phyloP scores from a whole-genome alignment of 2,888 invertebrate species.

The Teleogryllus oceanicus region DNA sequence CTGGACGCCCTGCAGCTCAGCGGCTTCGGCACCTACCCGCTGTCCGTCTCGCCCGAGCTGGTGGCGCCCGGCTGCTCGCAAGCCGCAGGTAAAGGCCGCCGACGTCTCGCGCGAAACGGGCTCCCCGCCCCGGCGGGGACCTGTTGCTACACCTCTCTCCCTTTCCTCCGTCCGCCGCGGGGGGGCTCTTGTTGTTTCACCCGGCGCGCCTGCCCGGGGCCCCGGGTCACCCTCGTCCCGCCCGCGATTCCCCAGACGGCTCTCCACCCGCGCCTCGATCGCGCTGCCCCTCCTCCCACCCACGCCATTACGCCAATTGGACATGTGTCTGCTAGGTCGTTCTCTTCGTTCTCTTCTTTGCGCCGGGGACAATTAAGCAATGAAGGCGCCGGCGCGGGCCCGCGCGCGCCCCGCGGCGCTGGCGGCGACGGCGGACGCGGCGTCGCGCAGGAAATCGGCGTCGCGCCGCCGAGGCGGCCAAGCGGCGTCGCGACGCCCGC shows the following conservation, averaged over 20 bases:
- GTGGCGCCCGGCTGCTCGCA: conserved; percentile 2
- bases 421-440: too few relatives aligned
- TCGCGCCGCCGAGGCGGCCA: too few relatives aligned
- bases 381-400: neutral
- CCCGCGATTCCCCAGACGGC: too few relatives aligned
- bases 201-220: too few relatives aligned
- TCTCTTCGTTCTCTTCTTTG: neutral
- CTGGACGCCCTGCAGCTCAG: neutral
- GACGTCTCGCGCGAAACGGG: neutral
- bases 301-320: neutral
- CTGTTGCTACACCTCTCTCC: neutral
- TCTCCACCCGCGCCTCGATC: too few relatives aligned
- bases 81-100: neutral
- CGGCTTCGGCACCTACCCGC: neutral
- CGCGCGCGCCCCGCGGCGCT: too few relatives aligned
- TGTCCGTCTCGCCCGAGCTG: neutral
- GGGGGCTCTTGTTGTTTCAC: too few relatives aligned
- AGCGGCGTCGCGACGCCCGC: too few relatives aligned
- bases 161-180: neutral
- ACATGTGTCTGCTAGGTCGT: neutral
- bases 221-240: too few relatives aligned
- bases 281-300: neutral
- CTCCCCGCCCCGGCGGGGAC: neutral
- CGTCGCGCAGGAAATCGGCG: too few relatives aligned
- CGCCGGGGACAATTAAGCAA: conserved; percentile 2